These are phyloP conservation scores for Prionailurus viverrinus DNA, from an alignment of 2,113 vertebrate species.

Conservation along the genomic window DNA sequence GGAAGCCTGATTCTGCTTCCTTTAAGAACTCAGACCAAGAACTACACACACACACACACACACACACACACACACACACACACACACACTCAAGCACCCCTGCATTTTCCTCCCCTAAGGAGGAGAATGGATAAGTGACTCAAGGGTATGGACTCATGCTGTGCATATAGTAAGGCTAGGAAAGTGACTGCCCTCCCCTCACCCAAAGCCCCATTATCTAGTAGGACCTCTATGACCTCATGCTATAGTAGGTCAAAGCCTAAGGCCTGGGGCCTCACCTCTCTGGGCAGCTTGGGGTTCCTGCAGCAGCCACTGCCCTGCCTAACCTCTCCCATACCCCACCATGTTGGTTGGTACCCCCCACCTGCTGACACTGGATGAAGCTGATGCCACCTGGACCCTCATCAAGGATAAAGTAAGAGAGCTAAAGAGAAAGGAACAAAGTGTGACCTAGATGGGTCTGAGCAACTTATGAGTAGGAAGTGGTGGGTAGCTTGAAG, in stretches of 20 bases:
- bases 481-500: not conserved
- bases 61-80: not conserved
- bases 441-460: not conserved
- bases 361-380: constrained; percentile 76
- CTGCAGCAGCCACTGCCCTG: constrained; percentile 68
- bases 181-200: constrained; percentile 5
- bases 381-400: constrained; percentile 84
- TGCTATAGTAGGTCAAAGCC: constrained; percentile 45
- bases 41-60: not conserved
- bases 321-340: constrained; percentile 15
- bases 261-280: constrained; percentile 12
- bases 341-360: constrained; percentile 71
- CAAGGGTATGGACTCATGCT: not conserved
- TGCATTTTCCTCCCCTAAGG: constrained; percentile 12
- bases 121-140: not conserved
- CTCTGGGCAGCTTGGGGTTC: constrained; percentile 56
- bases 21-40: constrained; percentile 56
- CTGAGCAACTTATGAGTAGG: constrained; percentile 20
- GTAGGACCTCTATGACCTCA: constrained; percentile 82
- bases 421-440: not conserved
- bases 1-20: not conserved
- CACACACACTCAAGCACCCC: not conserved
- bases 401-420: constrained; percentile 84
- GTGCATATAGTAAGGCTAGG: not conserved
- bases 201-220: constrained; percentile 35